These are phyloP conservation scores for Gasterosteus nipponicus DNA, from an alignment of 2,113 vertebrate genomes.

Conservation along the genomic window DNA sequence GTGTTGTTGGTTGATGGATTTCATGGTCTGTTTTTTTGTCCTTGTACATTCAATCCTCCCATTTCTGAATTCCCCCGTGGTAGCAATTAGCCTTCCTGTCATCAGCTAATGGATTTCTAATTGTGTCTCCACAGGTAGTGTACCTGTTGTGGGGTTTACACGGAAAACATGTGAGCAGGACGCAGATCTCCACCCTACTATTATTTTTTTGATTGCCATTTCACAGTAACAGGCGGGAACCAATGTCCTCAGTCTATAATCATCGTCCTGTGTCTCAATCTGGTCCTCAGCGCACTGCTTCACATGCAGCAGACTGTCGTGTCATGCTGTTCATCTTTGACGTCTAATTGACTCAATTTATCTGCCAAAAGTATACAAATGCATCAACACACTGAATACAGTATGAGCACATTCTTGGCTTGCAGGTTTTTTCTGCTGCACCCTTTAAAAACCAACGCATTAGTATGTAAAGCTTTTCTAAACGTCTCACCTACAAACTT, in stretches of 20 bases:
- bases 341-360: conserved; percentile 19
- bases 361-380: not conserved
- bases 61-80: conserved; percentile 55
- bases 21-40: conserved; percentile 43
- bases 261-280: conserved; percentile 31
- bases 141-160: conserved; percentile 71
- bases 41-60: conserved; percentile 55
- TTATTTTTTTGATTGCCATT: conserved; percentile 8
- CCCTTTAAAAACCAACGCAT: not conserved
- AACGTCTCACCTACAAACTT: not conserved
- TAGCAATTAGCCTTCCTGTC: conserved; percentile 66
- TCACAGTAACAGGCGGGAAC: conserved; percentile 37
- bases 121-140: conserved; percentile 76
- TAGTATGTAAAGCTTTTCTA: not conserved
- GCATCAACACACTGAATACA: not conserved
- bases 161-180: conserved; percentile 17
- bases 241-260: conserved; percentile 29
- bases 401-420: not conserved
- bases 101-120: conserved; percentile 78
- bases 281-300: conserved; percentile 31
- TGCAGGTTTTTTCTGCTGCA: not conserved
- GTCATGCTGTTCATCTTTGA: conserved; percentile 24
- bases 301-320: conserved; percentile 13
- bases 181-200: conserved; percentile 12
- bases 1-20: conserved; percentile 44